Evolutionary conservation across 2,888 invertebrate genomes (phyloP), one percentile per base, ranked within the genome.

Genomic region (Spodoptera littoralis): DNA sequence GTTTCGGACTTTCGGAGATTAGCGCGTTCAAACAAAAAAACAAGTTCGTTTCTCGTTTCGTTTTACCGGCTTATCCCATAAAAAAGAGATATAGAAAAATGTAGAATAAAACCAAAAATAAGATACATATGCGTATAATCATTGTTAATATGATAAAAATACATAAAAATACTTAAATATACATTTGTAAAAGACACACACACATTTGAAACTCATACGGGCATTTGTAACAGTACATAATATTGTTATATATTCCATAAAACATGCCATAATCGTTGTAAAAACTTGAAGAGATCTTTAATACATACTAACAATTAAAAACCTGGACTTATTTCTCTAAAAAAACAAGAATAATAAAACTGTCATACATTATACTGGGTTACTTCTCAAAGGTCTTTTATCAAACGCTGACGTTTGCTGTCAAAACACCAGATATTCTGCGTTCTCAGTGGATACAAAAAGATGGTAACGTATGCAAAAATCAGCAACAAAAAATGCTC

Each of bases 131-230:
- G 46, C 43, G 70, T 72, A 75, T 72, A 68, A 59, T 36, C 9
- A 36, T 36, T 36, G 36, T 9, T 71, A 75, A 56, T 75, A 63
- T n/a, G 13, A 48, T 64, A 83, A 73, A 24, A 65, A 81, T 73
- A 84, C 73, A 73, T 74, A 83, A 73, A 83, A 73, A 68, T 61
- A 73, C 58, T 59, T 65, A 60, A 79, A 61, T 73, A 81, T 83
- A 89, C 81, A 80, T 86, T 89, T 89, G 84, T 76, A 86, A 84
- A 73, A 72, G 68, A 57, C 74, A 80, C 78, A 79, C 79, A 85
- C 36, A 8, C 83, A 84, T 61, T 83, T 70, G 64, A 75, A 86
- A 87, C 79, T 72, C 60, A 72, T 85, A 86, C 86, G 81, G 86
- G 82, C 52, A 83, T 76, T 72, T 60, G 55, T 56, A 63, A 57